Conservation (phyloP, 2,797 vertebrate species). For the Crenichthys baileyi region DNA sequence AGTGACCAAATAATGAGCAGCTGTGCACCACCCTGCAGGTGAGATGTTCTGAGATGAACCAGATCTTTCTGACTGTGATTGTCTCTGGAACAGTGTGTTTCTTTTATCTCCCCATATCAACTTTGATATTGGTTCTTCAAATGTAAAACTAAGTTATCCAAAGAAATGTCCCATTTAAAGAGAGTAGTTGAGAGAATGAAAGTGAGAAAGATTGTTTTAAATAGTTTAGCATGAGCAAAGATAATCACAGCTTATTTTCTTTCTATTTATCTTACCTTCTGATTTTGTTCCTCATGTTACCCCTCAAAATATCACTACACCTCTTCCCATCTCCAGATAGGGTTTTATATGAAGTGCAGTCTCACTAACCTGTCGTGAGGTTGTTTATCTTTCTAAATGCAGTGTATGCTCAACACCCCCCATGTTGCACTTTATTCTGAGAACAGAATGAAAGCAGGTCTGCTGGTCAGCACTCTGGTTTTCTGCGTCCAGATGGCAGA, state of each 20-base stretch:
- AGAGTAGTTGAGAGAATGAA: conserved; percentile 23
- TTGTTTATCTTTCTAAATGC: conserved; percentile 53
- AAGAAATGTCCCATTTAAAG: not conserved
- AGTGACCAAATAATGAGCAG: conserved; percentile 46
- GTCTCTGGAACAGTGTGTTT: conserved; percentile 18
- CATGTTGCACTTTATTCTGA: conserved; percentile 48
- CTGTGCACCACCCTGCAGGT: conserved; percentile 49
- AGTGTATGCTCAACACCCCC: conserved; percentile 23
- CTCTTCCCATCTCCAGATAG: conserved; percentile 33
- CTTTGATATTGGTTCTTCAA: conserved; percentile 55
- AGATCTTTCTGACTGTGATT: conserved; percentile 43
- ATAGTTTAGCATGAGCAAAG: conserved; percentile 68
- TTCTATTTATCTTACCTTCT: conserved; percentile 18
- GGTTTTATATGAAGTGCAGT: conserved; percentile 36
- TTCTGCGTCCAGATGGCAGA: conserved; percentile 79
- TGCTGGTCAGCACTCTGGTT: conserved; percentile 79
- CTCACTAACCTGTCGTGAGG: conserved; percentile 39
- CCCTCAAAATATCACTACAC: conserved; percentile 43
- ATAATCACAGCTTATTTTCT: conserved; percentile 42
- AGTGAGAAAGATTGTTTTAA: conserved; percentile 24
- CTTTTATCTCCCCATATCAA: conserved; percentile 60
- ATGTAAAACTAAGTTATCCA: conserved; percentile 63
- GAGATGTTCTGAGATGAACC: conserved; percentile 60
- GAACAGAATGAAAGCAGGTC: conserved; percentile 70
- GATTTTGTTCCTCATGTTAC: not conserved